Base-by-base conservation (phyloP, 2,888 invertebrate genomes). In the Orchesella flavescens region DNA sequence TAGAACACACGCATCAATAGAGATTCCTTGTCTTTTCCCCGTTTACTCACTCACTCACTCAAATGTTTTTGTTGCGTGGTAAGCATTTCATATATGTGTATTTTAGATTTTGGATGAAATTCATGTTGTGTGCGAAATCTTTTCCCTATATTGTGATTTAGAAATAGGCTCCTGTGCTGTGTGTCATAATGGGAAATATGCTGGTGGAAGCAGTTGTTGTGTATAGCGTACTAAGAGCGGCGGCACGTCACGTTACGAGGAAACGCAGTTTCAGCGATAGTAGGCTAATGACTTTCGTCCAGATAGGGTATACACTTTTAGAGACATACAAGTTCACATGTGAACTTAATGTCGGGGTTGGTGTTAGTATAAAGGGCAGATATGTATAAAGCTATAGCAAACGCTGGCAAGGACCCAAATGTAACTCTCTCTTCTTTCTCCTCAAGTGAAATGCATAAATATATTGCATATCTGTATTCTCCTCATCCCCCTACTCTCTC, bases 381-480 rank as follows among this genome's bases (percentile, higher is more conserved):
- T 44, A 44, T 44, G 44, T 44, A 44, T 44, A 44, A 44, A 49
- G 12, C 12, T 49, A 49, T 49, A 49, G 3, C 3, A 10, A 7
- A 13, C 44, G 72, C 74, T 74, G 74, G 74, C 74, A 74, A 9
- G 12, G 63, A 49, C 53, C 74, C 74, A 74, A 74, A 59, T 34
- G 49, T 49, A 49, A 15, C 49, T 49, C 12, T 49, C n/a, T 12
- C 61, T 61, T n/a, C 46, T 72, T 68, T 12, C 73, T 9, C n/a
- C n/a, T 53, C n/a, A 53, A 53, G 17, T 44, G 46, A 61, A 15
- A 49, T 49, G 49, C 49, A 49, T 49, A 49, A 49, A 49, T 49
- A 49, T 10, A 49, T 49, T 49, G 49, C 49, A 49, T 49, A n/a
- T 49, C 15, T 49, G 49, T 49, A n/a, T 49, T 61, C 46, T n/a